Base-by-base conservation (phyloP, 2,888 invertebrate species). In the Archips xylosteana region DNA sequence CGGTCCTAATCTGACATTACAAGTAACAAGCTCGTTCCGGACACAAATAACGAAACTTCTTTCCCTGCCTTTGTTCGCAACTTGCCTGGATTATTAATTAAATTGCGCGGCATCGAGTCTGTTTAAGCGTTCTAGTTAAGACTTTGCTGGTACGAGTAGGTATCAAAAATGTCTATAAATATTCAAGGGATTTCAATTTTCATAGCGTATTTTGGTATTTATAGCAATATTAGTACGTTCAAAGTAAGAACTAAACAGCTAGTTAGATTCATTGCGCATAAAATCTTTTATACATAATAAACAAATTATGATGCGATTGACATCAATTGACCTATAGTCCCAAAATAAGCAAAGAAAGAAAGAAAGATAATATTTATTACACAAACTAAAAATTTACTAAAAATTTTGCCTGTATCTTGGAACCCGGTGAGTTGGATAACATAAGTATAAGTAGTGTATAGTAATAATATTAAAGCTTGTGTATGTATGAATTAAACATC, bases 31-130 rank as follows among this genome's bases (percentile, higher is more conserved):
- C 51, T 54, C 15, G 54, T 54, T 65, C 45, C 32, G 54, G 64
- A 47, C 64, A 57, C 42, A 70, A 70, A 70, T 59, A 59, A 47
- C 36, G 34, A 64, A 70, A 71, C 57, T 71, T 70, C 45, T 63
- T 64, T 49, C 64, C 57, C 8, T 36, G 62, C 63, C 63, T 42
- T 57, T 64, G 45, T 71, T 64, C 8, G 13, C n/a, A 63, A 51
- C 63, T 51, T 78, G 76, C 75, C 71, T 74, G 75, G 76, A 76
- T 79, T 76, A 80, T 82, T 80, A 78, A 81, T 78, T 78, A 76
- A 78, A 71, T 76, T 76, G 67, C 79, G 68, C 72, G 66, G 64
- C 72, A 79, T 77, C 73, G 75, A 71, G 63, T 70, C 72, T 68
- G 71, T 67, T 42, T 15, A 51, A 65, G 10, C 36, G 64, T 64